These are phyloP conservation scores for Halichoeres trimaculatus DNA, from an alignment of 2,113 vertebrate genomes.

Conservation along the genomic window DNA sequence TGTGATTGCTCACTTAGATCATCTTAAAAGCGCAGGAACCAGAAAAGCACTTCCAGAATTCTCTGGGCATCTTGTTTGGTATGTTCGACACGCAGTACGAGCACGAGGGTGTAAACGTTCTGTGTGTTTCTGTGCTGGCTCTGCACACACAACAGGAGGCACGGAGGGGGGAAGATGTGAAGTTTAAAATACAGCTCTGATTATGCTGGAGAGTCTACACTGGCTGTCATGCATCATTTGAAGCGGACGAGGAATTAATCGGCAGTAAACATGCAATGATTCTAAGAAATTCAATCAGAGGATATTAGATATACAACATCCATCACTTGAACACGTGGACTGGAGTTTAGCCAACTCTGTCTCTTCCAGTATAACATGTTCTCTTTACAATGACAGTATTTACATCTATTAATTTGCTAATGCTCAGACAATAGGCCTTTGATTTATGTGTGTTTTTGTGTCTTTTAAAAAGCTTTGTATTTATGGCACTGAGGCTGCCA, in stretches of 20 bases:
- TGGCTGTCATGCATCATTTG: conserved; percentile 72
- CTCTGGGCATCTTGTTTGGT: conserved; percentile 12
- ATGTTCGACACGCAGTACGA: not conserved
- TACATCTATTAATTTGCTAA: conserved; percentile 45
- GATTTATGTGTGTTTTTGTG: conserved; percentile 16
- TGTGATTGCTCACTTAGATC: conserved; percentile 46
- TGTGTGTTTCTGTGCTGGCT: conserved; percentile 7
- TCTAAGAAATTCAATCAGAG: conserved; percentile 44
- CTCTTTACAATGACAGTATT: conserved; percentile 27
- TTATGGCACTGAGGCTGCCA: conserved; percentile 20
- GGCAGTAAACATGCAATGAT: conserved; percentile 43
- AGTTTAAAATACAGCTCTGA: conserved; percentile 36
- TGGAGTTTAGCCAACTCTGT: conserved; percentile 6
- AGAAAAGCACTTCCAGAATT: conserved; percentile 35
- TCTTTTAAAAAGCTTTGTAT: conserved; percentile 6
- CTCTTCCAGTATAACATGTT: conserved; percentile 22
- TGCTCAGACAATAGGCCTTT: conserved; percentile 12
- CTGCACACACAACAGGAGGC: conserved; percentile 16
- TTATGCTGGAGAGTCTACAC: not conserved
- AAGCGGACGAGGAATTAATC: conserved; percentile 51
- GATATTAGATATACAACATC: conserved; percentile 48
- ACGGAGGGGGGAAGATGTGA: conserved; percentile 12
- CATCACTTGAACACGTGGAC: not conserved
- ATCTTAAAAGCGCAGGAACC: conserved; percentile 36
- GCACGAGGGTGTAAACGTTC: not conserved